phyloP scores from a whole-genome alignment of 2,113 vertebrate genomes.

The Myiopsitta monachus region DNA sequence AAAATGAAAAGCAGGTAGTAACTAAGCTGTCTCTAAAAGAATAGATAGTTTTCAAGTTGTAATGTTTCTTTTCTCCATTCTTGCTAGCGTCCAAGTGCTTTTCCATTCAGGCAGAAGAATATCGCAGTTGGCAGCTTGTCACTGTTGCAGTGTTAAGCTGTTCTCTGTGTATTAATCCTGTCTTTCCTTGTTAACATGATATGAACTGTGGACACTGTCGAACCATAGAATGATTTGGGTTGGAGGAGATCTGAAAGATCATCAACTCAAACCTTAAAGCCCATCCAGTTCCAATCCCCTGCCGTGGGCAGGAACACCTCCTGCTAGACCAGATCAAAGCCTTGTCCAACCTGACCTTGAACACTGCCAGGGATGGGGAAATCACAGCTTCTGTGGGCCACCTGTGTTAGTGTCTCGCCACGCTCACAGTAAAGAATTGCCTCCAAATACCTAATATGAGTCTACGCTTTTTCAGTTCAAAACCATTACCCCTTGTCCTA shows the following conservation, averaged over 20 bases:
- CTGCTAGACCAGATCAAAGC: not conserved
- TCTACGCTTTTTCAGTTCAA: not conserved
- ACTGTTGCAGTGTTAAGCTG: not conserved
- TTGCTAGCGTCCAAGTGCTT: not conserved
- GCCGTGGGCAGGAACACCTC: not conserved
- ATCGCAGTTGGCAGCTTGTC: not conserved
- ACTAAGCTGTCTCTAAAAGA: not conserved
- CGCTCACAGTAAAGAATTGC: not conserved
- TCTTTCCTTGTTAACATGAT: not conserved
- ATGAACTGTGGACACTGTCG: fast-evolving
- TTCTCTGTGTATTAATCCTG: not conserved
- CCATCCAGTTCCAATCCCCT: not conserved
- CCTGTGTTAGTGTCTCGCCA: not conserved
- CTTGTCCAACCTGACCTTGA: not conserved
- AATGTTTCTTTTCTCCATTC: not conserved
- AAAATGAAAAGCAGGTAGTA: not conserved
- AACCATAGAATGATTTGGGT: not conserved
- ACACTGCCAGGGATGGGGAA: not conserved
- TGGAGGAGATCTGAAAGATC: not conserved
- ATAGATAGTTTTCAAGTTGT: not conserved
- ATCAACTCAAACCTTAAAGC: not conserved
- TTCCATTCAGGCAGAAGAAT: not conserved
- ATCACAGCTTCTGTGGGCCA: not conserved
- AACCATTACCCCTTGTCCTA: not conserved
- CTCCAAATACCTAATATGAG: not conserved